Evolutionary conservation across 2,888 invertebrate species (phyloP).

Genomic region (Chrysopilus asiliformis): DNA sequence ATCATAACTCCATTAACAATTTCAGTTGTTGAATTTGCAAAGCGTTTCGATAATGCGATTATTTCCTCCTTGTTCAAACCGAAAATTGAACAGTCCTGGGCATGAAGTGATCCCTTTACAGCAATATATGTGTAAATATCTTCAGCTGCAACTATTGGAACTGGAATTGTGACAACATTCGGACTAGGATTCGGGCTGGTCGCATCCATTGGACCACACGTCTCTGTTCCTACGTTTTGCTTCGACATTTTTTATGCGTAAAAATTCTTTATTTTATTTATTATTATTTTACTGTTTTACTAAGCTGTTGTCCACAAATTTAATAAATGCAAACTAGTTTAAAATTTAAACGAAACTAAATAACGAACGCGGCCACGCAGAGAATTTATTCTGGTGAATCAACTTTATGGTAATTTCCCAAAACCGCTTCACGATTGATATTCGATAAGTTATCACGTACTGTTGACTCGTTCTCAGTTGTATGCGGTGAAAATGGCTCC

Average conservation of each 20-base stretch:
- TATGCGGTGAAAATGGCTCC: slow-evolving; percentile 42
- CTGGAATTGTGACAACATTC: slow-evolving; percentile 35
- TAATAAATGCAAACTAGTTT: too few relatives aligned
- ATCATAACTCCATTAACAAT: slow-evolving; percentile 62
- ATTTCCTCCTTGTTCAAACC: slow-evolving; percentile 58
- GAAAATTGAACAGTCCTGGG: slow-evolving; percentile 59
- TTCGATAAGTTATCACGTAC: slow-evolving; percentile 49
- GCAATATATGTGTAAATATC: slow-evolving; percentile 59
- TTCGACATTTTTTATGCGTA: too few relatives aligned
- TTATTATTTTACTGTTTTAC: too few relatives aligned
- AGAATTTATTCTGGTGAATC: slow-evolving; percentile 32
- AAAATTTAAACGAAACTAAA: too few relatives aligned
- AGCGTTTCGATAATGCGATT: slow-evolving; percentile 55
- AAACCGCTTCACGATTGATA: slow-evolving; percentile 42
- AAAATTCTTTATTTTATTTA: too few relatives aligned
- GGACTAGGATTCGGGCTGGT: slow-evolving; percentile 12
- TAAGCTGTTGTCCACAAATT: too few relatives aligned
- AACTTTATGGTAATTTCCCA: slow-evolving; percentile 34
- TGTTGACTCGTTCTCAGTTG: slow-evolving; percentile 33
- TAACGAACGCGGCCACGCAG: too few relatives aligned
- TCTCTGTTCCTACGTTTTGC: too few relatives aligned
- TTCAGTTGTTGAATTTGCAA: slow-evolving; percentile 45
- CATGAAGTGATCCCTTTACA: slow-evolving; percentile 66
- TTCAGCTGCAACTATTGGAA: slow-evolving; percentile 36
- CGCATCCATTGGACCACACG: too few relatives aligned